Conservation (phyloP, 2,113 vertebrate genomes). For the Poecile atricapillus region DNA sequence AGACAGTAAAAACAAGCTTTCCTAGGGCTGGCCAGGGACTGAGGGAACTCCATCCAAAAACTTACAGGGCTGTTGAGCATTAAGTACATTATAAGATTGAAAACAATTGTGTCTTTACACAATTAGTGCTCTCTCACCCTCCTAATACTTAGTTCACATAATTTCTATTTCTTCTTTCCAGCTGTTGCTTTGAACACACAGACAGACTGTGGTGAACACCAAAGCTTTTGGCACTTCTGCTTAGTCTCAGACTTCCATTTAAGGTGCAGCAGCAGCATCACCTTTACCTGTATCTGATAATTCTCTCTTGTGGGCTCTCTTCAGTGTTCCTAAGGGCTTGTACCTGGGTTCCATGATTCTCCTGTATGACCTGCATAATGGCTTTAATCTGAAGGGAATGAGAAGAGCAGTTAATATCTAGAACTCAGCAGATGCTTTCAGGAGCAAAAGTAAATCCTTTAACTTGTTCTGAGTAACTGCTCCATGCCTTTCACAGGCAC, state of each 20-base stretch:
- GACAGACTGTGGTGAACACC: not conserved
- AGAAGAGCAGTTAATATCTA: not conserved
- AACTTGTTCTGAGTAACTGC: not conserved
- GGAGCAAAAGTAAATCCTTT: not conserved
- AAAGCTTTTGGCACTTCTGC: not conserved
- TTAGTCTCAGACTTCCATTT: not conserved
- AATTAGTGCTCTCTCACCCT: not conserved
- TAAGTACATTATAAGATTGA: not conserved
- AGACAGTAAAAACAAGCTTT: not conserved
- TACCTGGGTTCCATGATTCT: constrained; percentile 69
- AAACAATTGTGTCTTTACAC: not conserved
- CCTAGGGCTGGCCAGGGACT: not conserved
- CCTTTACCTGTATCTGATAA: constrained; percentile 68
- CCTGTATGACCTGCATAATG: constrained; percentile 78
- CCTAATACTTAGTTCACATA: not conserved
- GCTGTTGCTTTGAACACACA: not conserved
- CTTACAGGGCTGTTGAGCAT: not conserved
- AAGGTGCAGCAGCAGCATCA: not conserved
- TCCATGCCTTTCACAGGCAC: not conserved
- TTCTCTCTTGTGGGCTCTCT: constrained; percentile 70
- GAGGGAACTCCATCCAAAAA: not conserved
- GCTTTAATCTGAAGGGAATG: constrained; percentile 79
- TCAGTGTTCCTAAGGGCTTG: constrained; percentile 91
- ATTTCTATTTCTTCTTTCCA: not conserved
- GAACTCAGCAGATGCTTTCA: not conserved